Conservation (phyloP, 2,113 vertebrate species). For the Pachyramphus minor region DNA sequence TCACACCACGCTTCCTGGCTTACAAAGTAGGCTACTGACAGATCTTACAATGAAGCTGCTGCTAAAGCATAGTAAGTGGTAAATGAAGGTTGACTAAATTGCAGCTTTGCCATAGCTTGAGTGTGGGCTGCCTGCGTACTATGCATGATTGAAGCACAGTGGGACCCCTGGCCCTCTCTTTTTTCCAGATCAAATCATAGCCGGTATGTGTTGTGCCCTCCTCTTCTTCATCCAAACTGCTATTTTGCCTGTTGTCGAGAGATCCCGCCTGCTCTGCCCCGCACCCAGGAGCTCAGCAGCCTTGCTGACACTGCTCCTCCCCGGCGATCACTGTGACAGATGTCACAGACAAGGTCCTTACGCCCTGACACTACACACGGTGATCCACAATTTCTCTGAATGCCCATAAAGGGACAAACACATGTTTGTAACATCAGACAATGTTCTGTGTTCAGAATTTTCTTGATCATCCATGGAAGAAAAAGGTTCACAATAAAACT, state of each 20-base stretch:
- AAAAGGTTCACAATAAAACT: background rate
- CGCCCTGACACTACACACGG: rapidly evolving
- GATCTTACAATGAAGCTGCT: constrained; percentile 5
- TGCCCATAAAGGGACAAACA: background rate
- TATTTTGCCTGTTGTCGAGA: background rate
- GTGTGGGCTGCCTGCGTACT: background rate
- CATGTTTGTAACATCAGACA: background rate
- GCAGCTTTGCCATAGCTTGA: constrained; percentile 1
- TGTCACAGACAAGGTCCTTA: background rate
- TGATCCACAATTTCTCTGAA: background rate
- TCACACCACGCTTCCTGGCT: background rate
- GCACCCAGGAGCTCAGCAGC: rapidly evolving
- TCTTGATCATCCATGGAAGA: background rate
- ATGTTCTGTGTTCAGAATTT: background rate
- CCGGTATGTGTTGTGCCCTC: background rate
- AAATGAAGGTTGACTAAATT: constrained; percentile 38
- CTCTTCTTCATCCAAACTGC: background rate
- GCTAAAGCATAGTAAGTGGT: constrained; percentile 9
- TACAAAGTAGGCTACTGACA: background rate
- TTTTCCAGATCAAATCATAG: background rate
- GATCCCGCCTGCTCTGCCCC: background rate
- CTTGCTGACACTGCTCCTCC: background rate
- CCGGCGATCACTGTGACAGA: rapidly evolving
- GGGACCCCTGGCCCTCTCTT: background rate
- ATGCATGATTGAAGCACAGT: background rate